Conservation (phyloP, 2,888 invertebrate species). For the Ornithoptera alexandrae region DNA sequence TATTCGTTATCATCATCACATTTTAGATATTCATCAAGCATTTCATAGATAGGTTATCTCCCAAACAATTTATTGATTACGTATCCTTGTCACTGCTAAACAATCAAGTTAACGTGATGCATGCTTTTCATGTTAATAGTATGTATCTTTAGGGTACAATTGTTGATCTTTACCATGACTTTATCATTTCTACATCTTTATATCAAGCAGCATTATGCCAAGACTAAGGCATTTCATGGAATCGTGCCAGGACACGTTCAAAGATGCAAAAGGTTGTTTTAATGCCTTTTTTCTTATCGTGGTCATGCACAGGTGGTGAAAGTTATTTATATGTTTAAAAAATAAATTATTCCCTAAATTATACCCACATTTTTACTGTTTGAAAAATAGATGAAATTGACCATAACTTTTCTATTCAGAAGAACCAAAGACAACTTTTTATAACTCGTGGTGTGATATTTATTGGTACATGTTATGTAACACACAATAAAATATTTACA, state of each 20-base stretch:
- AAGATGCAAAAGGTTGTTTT: conserved; percentile 16
- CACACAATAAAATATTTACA: too few species aligned
- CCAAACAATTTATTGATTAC: not conserved
- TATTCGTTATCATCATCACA: not conserved
- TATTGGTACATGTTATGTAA: too few species aligned
- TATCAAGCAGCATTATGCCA: conserved; percentile 24
- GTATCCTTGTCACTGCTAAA: not conserved
- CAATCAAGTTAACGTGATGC: not conserved
- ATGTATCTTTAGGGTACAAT: conserved; percentile 17
- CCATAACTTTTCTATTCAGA: too few species aligned
- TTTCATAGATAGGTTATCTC: not conserved
- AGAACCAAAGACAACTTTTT: too few species aligned
- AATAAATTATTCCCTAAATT: too few species aligned
- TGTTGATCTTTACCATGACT: conserved; percentile 17
- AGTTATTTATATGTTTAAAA: not conserved
- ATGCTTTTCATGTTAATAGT: not conserved
- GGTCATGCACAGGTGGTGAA: conserved; percentile 9
- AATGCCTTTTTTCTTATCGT: conserved; percentile 7
- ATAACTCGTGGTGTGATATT: too few species aligned
- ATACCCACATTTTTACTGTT: too few species aligned
- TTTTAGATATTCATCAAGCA: not conserved
- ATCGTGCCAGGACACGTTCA: conserved; percentile 26
- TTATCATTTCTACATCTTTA: conserved; percentile 25
- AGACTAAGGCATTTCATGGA: conserved; percentile 27
- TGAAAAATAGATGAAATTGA: too few species aligned